Conservation (phyloP, 2,113 vertebrate genomes). For the Anhinga rufa region DNA sequence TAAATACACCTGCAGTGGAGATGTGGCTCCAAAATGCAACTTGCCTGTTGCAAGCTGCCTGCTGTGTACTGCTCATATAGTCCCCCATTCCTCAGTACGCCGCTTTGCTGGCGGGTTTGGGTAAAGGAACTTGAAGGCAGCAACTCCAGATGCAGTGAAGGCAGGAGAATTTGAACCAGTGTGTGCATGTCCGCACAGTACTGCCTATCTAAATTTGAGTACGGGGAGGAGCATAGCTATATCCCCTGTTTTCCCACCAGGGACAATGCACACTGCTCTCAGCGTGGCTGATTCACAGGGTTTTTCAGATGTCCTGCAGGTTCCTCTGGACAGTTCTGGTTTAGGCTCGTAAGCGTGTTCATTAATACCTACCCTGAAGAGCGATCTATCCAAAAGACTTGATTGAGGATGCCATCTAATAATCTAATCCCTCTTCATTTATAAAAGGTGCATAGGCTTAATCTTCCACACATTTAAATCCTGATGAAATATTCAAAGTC, state of each 20-base stretch:
- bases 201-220: neutral
- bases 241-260: neutral
- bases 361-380: neutral
- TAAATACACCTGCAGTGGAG: neutral
- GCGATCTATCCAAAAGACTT: neutral
- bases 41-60: neutral
- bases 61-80: neutral
- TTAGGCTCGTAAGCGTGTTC: rapidly evolving
- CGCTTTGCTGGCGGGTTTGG: neutral
- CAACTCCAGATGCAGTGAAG: neutral
- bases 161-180: neutral
- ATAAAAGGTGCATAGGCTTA: neutral
- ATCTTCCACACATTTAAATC: neutral
- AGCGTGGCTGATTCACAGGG: neutral
- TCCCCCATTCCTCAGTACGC: rapidly evolving
- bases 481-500: neutral
- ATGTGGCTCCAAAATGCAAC: neutral
- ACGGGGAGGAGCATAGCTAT: neutral
- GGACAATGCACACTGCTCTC: neutral
- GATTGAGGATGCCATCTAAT: neutral
- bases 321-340: neutral
- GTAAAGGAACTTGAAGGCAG: neutral
- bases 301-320: neutral
- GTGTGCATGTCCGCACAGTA: neutral
- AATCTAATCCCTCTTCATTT: neutral